phyloP scores from a whole-genome alignment of 2,113 vertebrate species.

The Porphyrio hochstetteri region DNA sequence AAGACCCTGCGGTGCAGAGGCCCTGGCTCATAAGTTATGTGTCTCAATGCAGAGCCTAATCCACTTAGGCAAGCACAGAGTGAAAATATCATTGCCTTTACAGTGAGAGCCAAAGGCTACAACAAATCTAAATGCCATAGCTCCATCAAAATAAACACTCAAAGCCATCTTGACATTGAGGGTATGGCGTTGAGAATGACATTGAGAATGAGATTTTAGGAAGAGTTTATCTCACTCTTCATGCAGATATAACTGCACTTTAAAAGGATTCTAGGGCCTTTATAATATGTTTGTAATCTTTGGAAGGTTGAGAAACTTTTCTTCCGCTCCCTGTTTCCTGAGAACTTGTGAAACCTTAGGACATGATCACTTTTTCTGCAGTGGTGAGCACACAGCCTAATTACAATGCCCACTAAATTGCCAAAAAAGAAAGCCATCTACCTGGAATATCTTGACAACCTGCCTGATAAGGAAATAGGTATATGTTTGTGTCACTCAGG shows the following conservation, averaged over 20 bases:
- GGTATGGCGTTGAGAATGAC: conserved; percentile 13
- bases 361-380: background rate
- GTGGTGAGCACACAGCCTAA: background rate
- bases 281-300: background rate
- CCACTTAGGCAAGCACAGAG: conserved; percentile 47
- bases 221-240: conserved; percentile 34
- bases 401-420: background rate
- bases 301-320: background rate
- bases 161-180: conserved; percentile 8
- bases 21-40: background rate
- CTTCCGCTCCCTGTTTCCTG: background rate
- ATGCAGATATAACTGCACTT: conserved; percentile 23
- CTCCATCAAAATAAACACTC: conserved; percentile 41
- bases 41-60: conserved; percentile 46
- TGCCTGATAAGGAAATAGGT: background rate
- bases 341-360: background rate
- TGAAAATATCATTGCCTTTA: conserved; percentile 48
- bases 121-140: conserved; percentile 20
- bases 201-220: conserved; percentile 35
- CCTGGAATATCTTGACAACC: background rate
- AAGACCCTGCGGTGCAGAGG: background rate
- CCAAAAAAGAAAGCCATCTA: background rate
- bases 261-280: conserved; percentile 6
- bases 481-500: background rate
- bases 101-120: conserved; percentile 37